These are phyloP conservation scores for Volucella inanis DNA, from an alignment of 2,888 invertebrate species.

Conservation along the genomic window DNA sequence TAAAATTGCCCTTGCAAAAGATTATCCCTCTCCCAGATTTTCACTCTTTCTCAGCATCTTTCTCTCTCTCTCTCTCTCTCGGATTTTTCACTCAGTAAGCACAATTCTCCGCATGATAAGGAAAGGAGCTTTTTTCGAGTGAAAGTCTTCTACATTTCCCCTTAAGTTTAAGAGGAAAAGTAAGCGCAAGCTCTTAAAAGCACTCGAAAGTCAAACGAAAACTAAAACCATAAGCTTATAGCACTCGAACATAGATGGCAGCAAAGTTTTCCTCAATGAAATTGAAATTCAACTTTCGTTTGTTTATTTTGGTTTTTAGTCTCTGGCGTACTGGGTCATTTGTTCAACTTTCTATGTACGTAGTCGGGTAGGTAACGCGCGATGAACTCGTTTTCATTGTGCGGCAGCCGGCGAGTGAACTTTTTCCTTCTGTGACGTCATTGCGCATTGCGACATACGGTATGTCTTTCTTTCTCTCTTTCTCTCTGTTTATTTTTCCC, in stretches of 20 bases:
- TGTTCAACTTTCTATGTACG: constrained; percentile 45
- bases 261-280: neutral
- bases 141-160: constrained; percentile 7
- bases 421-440: constrained; percentile 75
- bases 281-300: constrained; percentile 4
- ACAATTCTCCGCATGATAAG: constrained; percentile 41
- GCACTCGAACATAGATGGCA: constrained; percentile 40
- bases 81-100: neutral
- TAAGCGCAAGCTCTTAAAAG: constrained; percentile 1
- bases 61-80: neutral
- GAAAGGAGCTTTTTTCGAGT: constrained; percentile 58
- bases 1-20: constrained; percentile 7
- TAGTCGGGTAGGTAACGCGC: neutral
- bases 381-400: constrained; percentile 63
- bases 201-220: neutral
- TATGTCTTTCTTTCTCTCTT: constrained; percentile 68
- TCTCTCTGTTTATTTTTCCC: too few relatives aligned
- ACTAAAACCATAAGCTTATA: constrained; percentile 21
- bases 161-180: constrained; percentile 9
- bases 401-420: constrained; percentile 56
- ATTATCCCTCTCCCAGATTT: neutral
- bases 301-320: constrained; percentile 22
- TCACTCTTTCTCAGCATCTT: neutral
- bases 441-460: constrained; percentile 77
- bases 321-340: constrained; percentile 62